Conservation (phyloP, 1,140 invertebrate species). For the Leptinotarsa texana region DNA sequence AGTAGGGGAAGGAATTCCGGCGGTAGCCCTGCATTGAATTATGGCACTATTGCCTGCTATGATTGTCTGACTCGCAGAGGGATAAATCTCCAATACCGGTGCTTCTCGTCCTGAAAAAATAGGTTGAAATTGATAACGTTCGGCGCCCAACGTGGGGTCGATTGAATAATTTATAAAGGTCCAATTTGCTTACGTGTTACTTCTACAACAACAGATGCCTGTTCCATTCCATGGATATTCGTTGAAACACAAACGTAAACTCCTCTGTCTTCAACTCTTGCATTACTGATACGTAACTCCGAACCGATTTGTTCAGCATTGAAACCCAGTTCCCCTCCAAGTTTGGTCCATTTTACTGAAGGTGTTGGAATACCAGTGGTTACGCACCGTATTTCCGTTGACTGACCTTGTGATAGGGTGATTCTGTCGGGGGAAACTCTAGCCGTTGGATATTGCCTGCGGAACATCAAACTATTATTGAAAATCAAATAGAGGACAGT, state of each 20-base stretch:
- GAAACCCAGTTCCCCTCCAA: slow-evolving; percentile 64
- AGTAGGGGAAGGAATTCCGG: slow-evolving; percentile 76
- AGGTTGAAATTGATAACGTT: background rate
- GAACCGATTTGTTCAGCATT: slow-evolving; percentile 70
- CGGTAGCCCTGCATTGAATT: slow-evolving; percentile 76
- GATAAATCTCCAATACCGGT: slow-evolving; percentile 79
- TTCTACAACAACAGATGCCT: slow-evolving; percentile 76
- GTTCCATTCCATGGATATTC: slow-evolving; percentile 60
- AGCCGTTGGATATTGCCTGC: slow-evolving; percentile 59
- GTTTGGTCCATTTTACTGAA: slow-evolving; percentile 79
- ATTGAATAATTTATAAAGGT: background rate
- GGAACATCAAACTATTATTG: background rate
- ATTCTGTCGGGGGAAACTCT: slow-evolving; percentile 68
- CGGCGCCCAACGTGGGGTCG: background rate
- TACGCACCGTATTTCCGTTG: slow-evolving; percentile 76
- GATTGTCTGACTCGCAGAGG: slow-evolving; percentile 66
- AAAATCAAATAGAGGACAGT: background rate
- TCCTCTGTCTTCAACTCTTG: slow-evolving; percentile 75
- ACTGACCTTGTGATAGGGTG: slow-evolving; percentile 76
- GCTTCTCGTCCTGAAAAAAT: slow-evolving; percentile 70
- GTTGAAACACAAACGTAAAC: slow-evolving; percentile 76
- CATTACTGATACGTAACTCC: slow-evolving; percentile 70
- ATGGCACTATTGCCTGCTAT: slow-evolving; percentile 69
- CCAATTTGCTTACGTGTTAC: slow-evolving; percentile 75
- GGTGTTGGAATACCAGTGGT: slow-evolving; percentile 70